phyloP scores from a whole-genome alignment of 2,113 vertebrate species.

The Penelope pileata region DNA sequence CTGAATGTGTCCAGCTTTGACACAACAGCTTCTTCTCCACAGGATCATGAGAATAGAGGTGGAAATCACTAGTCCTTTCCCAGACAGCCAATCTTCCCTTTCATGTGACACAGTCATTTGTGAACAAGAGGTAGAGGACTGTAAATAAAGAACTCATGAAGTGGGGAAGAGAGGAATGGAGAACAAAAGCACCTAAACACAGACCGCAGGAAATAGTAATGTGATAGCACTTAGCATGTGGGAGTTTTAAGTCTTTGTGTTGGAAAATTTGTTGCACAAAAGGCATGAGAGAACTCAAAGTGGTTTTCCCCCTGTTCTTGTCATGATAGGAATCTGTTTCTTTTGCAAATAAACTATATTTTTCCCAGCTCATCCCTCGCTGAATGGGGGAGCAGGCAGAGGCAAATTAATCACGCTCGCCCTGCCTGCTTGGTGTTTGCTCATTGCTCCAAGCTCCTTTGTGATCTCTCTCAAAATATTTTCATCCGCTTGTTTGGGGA shows the following conservation, averaged over 20 bases:
- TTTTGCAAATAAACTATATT: conserved; percentile 5
- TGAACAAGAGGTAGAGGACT: neutral
- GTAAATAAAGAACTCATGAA: neutral
- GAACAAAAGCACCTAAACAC: neutral
- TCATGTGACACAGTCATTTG: neutral
- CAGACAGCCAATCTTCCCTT: neutral
- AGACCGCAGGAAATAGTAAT: neutral
- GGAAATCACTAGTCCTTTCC: neutral
- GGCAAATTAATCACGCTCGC: conserved; percentile 21
- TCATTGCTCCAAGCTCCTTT: conserved; percentile 49
- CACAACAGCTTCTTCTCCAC: neutral
- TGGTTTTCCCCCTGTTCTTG: neutral
- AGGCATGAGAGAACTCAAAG: conserved; percentile 4
- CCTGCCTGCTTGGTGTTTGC: neutral
- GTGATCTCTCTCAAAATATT: conserved; percentile 50
- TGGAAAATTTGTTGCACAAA: neutral
- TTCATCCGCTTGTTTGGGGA: conserved; percentile 23
- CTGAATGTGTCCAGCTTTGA: neutral
- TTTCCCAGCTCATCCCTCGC: neutral
- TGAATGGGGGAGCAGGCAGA: neutral
- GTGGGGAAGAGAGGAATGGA: neutral
- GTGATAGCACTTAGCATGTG: rapidly evolving
- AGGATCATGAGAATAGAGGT: neutral
- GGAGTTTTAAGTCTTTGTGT: neutral
- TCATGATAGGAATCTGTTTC: neutral